These are phyloP conservation scores for Tuta absoluta DNA, from an alignment of 2,888 invertebrate species.

Conservation along the genomic window DNA sequence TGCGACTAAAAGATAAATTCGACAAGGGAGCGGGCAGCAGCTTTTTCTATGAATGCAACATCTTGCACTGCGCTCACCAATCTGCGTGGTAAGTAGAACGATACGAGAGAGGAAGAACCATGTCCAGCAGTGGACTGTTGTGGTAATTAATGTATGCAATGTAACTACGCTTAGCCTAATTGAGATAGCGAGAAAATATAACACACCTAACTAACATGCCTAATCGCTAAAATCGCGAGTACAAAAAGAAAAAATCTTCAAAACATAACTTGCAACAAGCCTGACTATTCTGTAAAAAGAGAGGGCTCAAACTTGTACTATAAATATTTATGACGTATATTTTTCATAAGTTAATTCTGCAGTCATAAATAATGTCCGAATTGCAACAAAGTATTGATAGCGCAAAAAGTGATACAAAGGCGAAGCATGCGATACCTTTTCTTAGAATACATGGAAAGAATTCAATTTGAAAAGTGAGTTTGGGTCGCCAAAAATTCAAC, in stretches of 20 bases:
- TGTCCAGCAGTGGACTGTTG: no score
- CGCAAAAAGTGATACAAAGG: conserved; percentile 80
- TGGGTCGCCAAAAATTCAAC: conserved; percentile 64
- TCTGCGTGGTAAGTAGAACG: no score
- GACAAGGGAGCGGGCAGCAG: no score
- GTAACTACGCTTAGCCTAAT: not conserved
- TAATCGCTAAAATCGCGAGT: not conserved
- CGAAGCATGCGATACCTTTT: conserved; percentile 78
- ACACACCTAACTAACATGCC: not conserved
- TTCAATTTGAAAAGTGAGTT: conserved; percentile 73
- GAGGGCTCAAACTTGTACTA: conserved; percentile 30
- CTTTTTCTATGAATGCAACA: no score
- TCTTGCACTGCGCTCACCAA: no score
- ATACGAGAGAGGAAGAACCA: no score
- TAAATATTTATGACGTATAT: conserved; percentile 48
- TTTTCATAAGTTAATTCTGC: conserved; percentile 50
- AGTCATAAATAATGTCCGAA: conserved; percentile 71
- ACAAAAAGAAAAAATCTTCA: not conserved
- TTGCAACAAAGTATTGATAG: conserved; percentile 65
- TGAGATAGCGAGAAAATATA: not conserved
- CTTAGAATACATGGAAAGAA: conserved; percentile 78
- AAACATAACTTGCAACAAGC: not conserved
- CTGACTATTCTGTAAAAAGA: conserved; percentile 24
- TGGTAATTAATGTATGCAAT: no score
- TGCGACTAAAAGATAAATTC: no score